Conservation (phyloP, 2,888 invertebrate genomes). For the Pterostichus niger region DNA sequence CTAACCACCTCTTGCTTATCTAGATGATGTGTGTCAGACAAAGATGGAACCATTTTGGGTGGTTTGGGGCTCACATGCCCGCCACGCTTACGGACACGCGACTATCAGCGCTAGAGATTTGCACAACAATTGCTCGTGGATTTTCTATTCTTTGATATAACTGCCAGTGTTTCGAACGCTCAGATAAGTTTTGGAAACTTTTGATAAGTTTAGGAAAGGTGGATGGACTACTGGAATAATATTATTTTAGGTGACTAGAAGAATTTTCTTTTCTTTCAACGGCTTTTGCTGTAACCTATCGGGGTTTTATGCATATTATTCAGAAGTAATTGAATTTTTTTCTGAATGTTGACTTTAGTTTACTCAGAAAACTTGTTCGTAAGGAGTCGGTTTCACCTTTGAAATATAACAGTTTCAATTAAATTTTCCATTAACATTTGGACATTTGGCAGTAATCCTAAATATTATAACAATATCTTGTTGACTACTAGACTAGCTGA, state of each 20-base stretch:
- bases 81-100: slow-evolving; percentile 76
- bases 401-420: background rate
- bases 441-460: slow-evolving; percentile 3
- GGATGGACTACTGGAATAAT: slow-evolving; percentile 57
- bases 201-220: background rate
- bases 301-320: slow-evolving; percentile 45
- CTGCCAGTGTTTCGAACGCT: slow-evolving; percentile 72
- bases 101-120: slow-evolving; percentile 72
- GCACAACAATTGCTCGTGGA: slow-evolving; percentile 75
- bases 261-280: slow-evolving; percentile 52
- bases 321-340: slow-evolving; percentile 44
- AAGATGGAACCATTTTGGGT: slow-evolving; percentile 75
- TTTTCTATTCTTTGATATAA: slow-evolving; percentile 74
- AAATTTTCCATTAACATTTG: background rate
- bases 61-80: slow-evolving; percentile 74
- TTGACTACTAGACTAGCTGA: no score
- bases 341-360: slow-evolving; percentile 31
- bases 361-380: slow-evolving; percentile 29
- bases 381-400: slow-evolving; percentile 5
- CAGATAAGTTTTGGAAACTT: slow-evolving; percentile 62
- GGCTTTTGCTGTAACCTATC: slow-evolving; percentile 38
- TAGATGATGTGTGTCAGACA: slow-evolving; percentile 64
- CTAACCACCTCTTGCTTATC: slow-evolving; percentile 67
- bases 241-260: slow-evolving; percentile 63
- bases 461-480: no score